These are phyloP conservation scores for Pheosia gnoma DNA, from an alignment of 2,888 invertebrate genomes.

Conservation along the genomic window DNA sequence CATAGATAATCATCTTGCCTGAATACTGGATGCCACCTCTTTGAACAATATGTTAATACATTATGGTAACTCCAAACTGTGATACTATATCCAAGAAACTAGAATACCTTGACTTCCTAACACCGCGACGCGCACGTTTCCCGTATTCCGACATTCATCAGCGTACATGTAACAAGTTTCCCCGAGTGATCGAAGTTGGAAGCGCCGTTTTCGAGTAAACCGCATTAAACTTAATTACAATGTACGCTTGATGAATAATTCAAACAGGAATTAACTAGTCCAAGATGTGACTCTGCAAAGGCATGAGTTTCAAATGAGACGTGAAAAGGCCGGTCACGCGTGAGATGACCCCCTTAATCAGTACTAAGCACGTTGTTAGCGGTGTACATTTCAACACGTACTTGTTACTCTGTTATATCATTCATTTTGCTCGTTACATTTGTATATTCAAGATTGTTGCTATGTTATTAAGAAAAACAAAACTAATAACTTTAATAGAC, in stretches of 20 bases:
- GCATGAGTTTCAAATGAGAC: conserved; percentile 42
- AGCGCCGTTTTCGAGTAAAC: conserved; percentile 42
- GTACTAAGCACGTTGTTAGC: conserved; percentile 7
- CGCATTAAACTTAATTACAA: conserved; percentile 47
- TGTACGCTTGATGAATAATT: conserved; percentile 50
- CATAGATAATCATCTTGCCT: no score
- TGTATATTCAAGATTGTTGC: no score
- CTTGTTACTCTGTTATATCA: conserved; percentile 2
- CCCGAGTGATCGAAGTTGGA: conserved; percentile 42
- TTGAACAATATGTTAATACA: no score
- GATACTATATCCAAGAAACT: not conserved
- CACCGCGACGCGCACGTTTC: conserved; percentile 21
- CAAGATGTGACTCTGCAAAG: conserved; percentile 40
- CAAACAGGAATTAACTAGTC: conserved; percentile 46
- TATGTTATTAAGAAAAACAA: no score
- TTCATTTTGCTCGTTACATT: not conserved
- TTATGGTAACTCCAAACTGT: not conserved
- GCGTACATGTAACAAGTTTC: conserved; percentile 36
- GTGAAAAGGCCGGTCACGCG: conserved; percentile 44
- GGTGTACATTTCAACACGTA: conserved; percentile 1
- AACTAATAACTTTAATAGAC: no score
- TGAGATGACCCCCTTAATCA: conserved; percentile 36
- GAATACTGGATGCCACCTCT: no score
- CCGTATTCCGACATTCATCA: conserved; percentile 36
- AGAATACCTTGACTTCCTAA: conserved; percentile 19